phyloP scores from a whole-genome alignment of 2,888 invertebrate genomes.

The Chirona hameri region DNA sequence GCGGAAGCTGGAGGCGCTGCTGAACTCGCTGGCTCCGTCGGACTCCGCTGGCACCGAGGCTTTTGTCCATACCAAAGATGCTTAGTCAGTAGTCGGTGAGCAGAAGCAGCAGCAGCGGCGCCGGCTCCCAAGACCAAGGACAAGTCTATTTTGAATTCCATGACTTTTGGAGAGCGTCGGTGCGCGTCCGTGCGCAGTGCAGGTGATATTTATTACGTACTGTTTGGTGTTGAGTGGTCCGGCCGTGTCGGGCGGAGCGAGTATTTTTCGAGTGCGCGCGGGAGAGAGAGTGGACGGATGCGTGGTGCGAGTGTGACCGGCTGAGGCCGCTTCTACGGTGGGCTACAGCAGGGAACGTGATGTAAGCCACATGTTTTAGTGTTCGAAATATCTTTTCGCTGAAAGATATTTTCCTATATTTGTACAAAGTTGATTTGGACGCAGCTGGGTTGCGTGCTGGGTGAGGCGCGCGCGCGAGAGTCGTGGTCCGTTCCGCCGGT shows the following conservation, averaged over 20 bases:
- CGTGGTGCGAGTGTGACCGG: background rate
- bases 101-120: background rate
- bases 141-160: conserved; percentile 22
- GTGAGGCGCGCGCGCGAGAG: background rate
- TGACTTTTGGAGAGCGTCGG: background rate
- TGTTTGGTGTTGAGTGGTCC: background rate
- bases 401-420: conserved; percentile 26
- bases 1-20: background rate
- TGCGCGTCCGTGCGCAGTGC: background rate
- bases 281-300: background rate
- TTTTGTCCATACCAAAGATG: background rate
- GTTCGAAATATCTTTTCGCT: conserved; percentile 10
- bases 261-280: background rate
- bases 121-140: background rate
- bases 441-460: background rate
- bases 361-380: background rate
- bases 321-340: background rate
- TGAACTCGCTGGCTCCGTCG: background rate
- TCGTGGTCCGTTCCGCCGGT: background rate
- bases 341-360: background rate
- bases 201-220: conserved; percentile 7
- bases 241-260: background rate
- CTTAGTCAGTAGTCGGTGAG: background rate
- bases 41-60: background rate
- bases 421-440: conserved; percentile 10